Conservation (phyloP, 2,113 vertebrate species). For the Dryoscopus gambensis region DNA sequence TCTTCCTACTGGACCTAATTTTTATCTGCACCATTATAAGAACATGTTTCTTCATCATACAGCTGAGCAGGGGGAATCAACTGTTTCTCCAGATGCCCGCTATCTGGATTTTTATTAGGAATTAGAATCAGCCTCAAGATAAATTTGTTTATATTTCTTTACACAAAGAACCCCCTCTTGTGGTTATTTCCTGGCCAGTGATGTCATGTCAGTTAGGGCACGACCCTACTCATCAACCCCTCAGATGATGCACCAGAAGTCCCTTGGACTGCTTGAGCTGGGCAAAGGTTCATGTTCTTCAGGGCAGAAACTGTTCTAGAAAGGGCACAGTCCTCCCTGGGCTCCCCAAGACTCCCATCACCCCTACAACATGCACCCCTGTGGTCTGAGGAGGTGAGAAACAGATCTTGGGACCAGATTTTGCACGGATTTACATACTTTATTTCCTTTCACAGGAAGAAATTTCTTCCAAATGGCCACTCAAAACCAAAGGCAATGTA, state of each 20-base stretch:
- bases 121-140: background rate
- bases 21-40: background rate
- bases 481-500: background rate
- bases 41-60: background rate
- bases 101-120: background rate
- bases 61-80: background rate
- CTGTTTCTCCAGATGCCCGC: background rate
- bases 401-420: background rate
- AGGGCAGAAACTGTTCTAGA: background rate
- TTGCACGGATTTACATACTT: background rate
- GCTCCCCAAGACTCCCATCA: background rate
- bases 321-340: background rate
- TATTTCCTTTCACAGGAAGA: background rate
- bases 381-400: background rate
- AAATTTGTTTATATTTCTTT: background rate
- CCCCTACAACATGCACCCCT: accelerated
- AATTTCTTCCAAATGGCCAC: background rate
- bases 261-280: background rate
- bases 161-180: background rate
- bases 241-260: background rate
- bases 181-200: background rate
- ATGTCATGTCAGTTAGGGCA: background rate
- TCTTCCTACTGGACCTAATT: background rate
- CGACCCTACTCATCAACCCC: accelerated
- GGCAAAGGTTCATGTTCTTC: background rate